Conservation (phyloP, 2,797 vertebrate genomes). For the Characodon lateralis region DNA sequence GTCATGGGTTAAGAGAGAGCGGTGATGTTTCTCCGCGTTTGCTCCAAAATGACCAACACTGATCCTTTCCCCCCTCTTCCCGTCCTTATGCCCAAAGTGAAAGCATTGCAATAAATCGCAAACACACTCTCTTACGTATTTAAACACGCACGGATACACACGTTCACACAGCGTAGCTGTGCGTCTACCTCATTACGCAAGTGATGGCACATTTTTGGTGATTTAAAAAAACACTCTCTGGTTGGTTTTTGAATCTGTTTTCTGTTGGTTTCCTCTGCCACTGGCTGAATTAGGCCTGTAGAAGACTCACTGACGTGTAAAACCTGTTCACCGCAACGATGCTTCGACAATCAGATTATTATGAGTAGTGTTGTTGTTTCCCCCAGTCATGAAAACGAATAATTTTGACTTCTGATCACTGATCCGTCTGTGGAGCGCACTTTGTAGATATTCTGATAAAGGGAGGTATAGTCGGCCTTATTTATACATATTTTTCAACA, state of each 20-base stretch:
- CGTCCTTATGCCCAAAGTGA: constrained; percentile 43
- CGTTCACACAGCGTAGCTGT: constrained; percentile 72
- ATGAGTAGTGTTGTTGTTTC: constrained; percentile 38
- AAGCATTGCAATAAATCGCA: constrained; percentile 82
- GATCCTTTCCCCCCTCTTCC: neutral
- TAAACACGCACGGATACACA: constrained; percentile 57
- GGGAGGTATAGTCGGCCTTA: constrained; percentile 68
- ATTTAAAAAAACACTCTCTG: constrained; percentile 37
- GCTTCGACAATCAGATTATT: constrained; percentile 91
- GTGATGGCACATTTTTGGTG: constrained; percentile 77
- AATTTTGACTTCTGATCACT: constrained; percentile 42
- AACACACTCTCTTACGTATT: constrained; percentile 47
- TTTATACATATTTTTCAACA: constrained; percentile 70
- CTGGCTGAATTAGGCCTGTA: constrained; percentile 67
- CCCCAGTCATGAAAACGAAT: constrained; percentile 44
- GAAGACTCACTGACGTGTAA: constrained; percentile 69
- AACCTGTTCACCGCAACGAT: constrained; percentile 81
- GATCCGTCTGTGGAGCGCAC: constrained; percentile 78
- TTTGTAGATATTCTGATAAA: constrained; percentile 83
- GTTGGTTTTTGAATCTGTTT: constrained; percentile 30
- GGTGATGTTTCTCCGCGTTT: constrained; percentile 51
- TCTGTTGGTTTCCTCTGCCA: constrained; percentile 38
- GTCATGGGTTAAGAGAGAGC: constrained; percentile 72
- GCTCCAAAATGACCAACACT: constrained; percentile 36
- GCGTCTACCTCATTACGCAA: constrained; percentile 91